phyloP scores from a whole-genome alignment of 2,888 invertebrate genomes.

The Cyaniris semiargus region DNA sequence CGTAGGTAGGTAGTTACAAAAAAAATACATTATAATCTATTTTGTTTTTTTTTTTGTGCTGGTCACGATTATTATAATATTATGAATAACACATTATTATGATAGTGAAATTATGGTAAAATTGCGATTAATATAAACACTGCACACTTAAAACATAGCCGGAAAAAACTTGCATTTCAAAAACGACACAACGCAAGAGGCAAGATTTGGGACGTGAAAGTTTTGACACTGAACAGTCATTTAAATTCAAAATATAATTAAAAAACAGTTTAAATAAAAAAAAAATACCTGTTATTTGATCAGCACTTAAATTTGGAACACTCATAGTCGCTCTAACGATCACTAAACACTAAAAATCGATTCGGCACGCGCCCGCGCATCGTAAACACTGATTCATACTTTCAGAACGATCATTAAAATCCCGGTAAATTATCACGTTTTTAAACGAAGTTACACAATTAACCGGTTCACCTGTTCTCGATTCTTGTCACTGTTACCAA shows the following conservation, averaged over 20 bases:
- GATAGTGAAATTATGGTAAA: too few relatives aligned
- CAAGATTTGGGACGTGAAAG: neutral
- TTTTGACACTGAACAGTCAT: neutral
- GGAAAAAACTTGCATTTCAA: neutral
- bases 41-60: neutral
- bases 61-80: neutral
- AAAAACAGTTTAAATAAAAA: neutral
- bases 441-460: constrained; percentile 43
- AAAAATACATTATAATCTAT: neutral
- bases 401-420: constrained; percentile 62
- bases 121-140: too few relatives aligned
- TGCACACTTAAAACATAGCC: too few relatives aligned
- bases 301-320: constrained; percentile 73
- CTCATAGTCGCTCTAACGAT: constrained; percentile 62
- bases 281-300: constrained; percentile 68
- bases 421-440: constrained; percentile 58
- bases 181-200: neutral
- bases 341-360: constrained; percentile 48
- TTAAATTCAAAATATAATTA: neutral
- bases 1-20: neutral
- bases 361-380: constrained; percentile 56
- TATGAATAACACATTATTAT: too few relatives aligned
- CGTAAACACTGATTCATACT: constrained; percentile 67
- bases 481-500: constrained; percentile 42
- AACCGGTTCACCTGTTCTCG: constrained; percentile 43